Evolutionary conservation across 1,140 invertebrate genomes (phyloP), one percentile per base, ranked within the genome.

Genomic region (Anadara kagoshimensis): DNA sequence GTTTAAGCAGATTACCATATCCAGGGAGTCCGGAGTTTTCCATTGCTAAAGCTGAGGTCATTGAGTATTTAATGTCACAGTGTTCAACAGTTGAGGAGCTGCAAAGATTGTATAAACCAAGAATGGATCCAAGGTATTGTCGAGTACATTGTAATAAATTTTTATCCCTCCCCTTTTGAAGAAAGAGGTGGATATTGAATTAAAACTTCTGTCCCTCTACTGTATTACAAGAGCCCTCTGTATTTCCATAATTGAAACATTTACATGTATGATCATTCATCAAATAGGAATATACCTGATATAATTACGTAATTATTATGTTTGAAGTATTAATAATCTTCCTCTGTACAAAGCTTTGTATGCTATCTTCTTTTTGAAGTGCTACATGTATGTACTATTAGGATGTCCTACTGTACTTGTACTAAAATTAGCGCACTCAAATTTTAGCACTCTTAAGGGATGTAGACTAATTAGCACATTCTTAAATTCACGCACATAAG

Each of bases 1-100:
- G 91, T 81, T 84, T 94, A 47, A 91, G 90, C 83, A 86, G 90
- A 70, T 84, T 92, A 69, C 49, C 84, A 36, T 73, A 88, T 43
- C 83, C 87, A 56, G 80, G 81, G n/a, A 69, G 43, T 54, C 16
- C 56, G 16, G 76, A 82, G 49, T 83, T 75, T 79, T 71, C 83
- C 24, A 18, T 58, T 7, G 69, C 69, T 44, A 57, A 79, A 11
- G 56, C 69, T 16, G 69, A 80, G 44, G 63, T 87, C 10, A 78
- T 79, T 22, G 53, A 83, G 12, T 83, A 85, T 61, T 62, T 91
- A 24, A 26, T 90, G 10, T 77, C 83, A 22, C 85, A 90, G 71
- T 89, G 88, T 72, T 85, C 81, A 58, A 76, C 87, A 58, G 57
- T 87, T 58, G 87, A 88, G 58, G 89, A 90, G 74, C 53, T 89